These are phyloP conservation scores for Neodontobutis hainanensis DNA, from an alignment of 2,113 vertebrate species.

Conservation along the genomic window DNA sequence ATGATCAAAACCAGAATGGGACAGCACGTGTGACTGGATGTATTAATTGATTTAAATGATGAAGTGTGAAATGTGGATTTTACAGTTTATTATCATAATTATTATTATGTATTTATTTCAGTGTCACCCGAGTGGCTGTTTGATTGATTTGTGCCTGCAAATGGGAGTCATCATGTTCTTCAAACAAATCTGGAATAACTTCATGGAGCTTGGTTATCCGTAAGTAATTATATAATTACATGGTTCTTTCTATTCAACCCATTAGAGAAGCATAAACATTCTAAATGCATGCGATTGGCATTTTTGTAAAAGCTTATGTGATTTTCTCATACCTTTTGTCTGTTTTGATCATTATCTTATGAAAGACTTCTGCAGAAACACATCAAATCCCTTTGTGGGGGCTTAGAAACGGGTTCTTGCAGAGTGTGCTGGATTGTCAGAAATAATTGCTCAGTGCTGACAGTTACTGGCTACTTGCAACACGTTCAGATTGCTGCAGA, in stretches of 20 bases:
- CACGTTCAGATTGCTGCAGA: slow-evolving; percentile 88
- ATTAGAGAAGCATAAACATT: slow-evolving; percentile 10
- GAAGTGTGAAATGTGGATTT: slow-evolving; percentile 31
- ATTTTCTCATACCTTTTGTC: slow-evolving; percentile 17
- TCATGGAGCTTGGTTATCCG: slow-evolving; percentile 99
- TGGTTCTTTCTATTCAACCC: not conserved
- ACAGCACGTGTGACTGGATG: slow-evolving; percentile 15
- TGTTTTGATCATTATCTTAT: slow-evolving; percentile 35
- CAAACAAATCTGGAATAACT: slow-evolving; percentile 99
- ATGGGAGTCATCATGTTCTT: slow-evolving; percentile 99
- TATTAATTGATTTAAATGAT: slow-evolving; percentile 13
- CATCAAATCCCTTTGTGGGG: slow-evolving; percentile 29
- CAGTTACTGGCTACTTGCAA: slow-evolving; percentile 26
- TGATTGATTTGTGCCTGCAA: slow-evolving; percentile 98
- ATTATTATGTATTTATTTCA: slow-evolving; percentile 57
- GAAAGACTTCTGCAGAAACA: slow-evolving; percentile 39
- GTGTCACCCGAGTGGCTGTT: slow-evolving; percentile 97
- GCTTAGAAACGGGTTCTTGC: slow-evolving; percentile 24
- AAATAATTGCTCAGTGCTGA: slow-evolving; percentile 55
- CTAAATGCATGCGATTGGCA: slow-evolving; percentile 17
- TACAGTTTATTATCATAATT: slow-evolving; percentile 12
- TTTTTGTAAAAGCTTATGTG: slow-evolving; percentile 13
- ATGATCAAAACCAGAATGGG: slow-evolving; percentile 36
- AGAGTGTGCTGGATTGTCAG: slow-evolving; percentile 35
- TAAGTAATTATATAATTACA: slow-evolving; percentile 66